A percentile compares a stretch with the other conserved stretches of the same genome.
phyloP scores from a whole-genome alignment of 1,140 invertebrate genomes.

The Formica selysi region DNA sequence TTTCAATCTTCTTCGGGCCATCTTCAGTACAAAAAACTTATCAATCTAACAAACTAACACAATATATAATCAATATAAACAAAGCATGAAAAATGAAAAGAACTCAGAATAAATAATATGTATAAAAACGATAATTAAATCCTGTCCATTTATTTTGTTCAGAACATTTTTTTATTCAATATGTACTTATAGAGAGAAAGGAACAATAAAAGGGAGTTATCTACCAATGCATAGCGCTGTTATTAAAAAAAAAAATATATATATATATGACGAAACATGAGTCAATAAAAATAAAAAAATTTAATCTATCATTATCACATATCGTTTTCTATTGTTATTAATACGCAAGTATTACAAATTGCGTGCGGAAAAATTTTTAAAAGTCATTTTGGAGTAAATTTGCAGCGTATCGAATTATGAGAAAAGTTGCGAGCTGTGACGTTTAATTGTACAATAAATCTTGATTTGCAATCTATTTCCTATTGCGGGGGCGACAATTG shows the following conservation, averaged over 20 bases:
- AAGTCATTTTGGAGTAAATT: constrained; percentile 72
- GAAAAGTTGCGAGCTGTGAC: constrained; percentile 82
- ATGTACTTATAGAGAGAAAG: not conserved
- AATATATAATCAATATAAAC: too few relatives aligned
- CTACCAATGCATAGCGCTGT: too few relatives aligned
- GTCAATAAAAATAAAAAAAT: not conserved
- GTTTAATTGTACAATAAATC: constrained; percentile 86
- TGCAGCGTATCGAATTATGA: constrained; percentile 73
- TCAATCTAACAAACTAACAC: too few relatives aligned
- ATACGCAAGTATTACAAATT: not conserved
- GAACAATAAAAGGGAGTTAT: not conserved
- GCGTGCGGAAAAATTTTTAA: constrained; percentile 15
- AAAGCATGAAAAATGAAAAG: too few relatives aligned
- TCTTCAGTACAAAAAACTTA: not conserved
- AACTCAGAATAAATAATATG: too few relatives aligned
- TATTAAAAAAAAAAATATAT: too few relatives aligned
- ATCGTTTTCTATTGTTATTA: not conserved
- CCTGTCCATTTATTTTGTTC: too few relatives aligned
- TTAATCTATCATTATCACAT: too few relatives aligned
- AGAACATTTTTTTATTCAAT: not conserved
- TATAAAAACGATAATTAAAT: too few relatives aligned
- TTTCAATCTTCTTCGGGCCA: too few relatives aligned
- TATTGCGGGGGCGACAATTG: constrained; percentile 84
- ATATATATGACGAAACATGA: not conserved
- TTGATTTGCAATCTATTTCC: constrained; percentile 85